Evolutionary conservation across 1,140 invertebrate genomes (phyloP), one percentile per base, ranked within the genome.

Genomic region (Macrotrachela quadricornifera): DNA sequence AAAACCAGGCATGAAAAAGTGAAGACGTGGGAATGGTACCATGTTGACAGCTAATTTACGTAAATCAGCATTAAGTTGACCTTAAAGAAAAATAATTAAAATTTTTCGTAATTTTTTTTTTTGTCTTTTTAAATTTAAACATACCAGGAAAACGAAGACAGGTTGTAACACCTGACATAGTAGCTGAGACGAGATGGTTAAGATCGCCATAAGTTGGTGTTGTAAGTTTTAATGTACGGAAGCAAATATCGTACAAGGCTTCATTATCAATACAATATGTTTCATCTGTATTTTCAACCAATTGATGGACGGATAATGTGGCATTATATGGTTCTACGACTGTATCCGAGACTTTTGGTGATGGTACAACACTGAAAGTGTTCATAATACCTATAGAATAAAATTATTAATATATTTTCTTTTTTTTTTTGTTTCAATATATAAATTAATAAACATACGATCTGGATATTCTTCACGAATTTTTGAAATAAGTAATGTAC

Each of bases 1-100:
- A 66, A 92, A 94, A 14, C 87, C 87, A 40, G 87, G 86, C 78
- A 88, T 88, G 69, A 90, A 94, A 77, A 94, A 94, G 69, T 94
- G 87, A 10, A 94, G 76, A 63, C 88, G 79, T 17, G 88, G 88
- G 63, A 76, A 94, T 49, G 87, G 88, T 40, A 94, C 87, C 87
- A 94, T 92, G 71, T 94, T 92, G 15, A 94, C 88, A 36, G 88
- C 88, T 57, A 94, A 60, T 75, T 94, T 94, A 50, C 88, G 75
- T 42, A 94, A 72, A 74, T 94, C 88, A 46, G 88, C 85, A 57
- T 78, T 77, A 52, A 77, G 57, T 58, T 76, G 74, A 46, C 75
- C 71, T 11, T 30, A 65, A 67, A 55, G 72, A 71, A 16, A 79
- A 81, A 64, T 30, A 30, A 4, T 2, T 4, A 30, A 30, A 30